phyloP scores from a whole-genome alignment of 1,140 invertebrate species.

The Lineus longissimus region DNA sequence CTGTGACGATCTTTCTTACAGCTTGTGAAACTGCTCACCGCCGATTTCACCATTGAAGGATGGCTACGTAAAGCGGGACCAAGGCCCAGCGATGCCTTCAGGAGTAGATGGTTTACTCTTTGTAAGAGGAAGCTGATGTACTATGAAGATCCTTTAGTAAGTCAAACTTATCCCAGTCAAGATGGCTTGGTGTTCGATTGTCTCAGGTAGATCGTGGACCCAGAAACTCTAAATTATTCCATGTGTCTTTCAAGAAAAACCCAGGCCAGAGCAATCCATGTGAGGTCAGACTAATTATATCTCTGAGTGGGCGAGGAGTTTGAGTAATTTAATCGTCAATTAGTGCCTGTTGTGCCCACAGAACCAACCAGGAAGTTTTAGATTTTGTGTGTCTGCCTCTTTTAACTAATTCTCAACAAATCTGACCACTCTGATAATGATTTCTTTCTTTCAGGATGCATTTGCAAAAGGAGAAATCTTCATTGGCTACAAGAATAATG shows the following conservation, averaged over 20 bases:
- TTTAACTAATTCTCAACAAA: too few relatives aligned
- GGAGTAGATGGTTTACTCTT: conserved; percentile 83
- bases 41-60: conserved; percentile 79
- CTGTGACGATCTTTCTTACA: conserved; percentile 25
- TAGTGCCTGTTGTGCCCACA: too few relatives aligned
- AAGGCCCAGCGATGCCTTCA: conserved; percentile 71
- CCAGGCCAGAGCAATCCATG: too few relatives aligned
- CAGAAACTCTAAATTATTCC: too few relatives aligned
- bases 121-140: conserved; percentile 88
- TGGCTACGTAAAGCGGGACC: conserved; percentile 86
- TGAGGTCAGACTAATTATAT: too few relatives aligned
- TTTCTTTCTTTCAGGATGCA: conserved; percentile 61
- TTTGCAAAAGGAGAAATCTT: conserved; percentile 89
- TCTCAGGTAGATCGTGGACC: too few relatives aligned
- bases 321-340: too few relatives aligned
- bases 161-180: conserved; percentile 18
- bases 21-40: conserved; percentile 68
- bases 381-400: too few relatives aligned
- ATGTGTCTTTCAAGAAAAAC: too few relatives aligned
- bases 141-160: conserved; percentile 75
- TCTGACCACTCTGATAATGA: not conserved
- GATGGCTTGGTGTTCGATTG: too few relatives aligned
- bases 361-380: too few relatives aligned
- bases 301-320: too few relatives aligned
- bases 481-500: conserved; percentile 71